Evolutionary conservation across 1,140 invertebrate genomes (phyloP).

Genomic region (Drosophila dunni): DNA sequence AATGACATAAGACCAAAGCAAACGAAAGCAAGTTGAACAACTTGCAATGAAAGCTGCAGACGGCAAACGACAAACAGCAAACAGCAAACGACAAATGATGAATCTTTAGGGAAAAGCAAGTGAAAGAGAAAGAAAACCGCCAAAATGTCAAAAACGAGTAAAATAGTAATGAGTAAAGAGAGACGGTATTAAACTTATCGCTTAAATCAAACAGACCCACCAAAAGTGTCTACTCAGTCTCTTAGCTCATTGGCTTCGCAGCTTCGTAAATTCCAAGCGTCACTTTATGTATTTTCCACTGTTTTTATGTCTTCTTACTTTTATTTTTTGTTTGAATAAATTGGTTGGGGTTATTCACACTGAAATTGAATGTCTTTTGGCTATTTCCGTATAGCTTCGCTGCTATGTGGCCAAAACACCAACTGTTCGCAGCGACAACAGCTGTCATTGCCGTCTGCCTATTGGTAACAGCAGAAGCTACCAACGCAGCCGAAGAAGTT

Average conservation of each 20-base stretch:
- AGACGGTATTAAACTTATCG: conserved; percentile 68
- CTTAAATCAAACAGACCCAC: conserved; percentile 64
- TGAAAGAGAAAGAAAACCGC: conserved; percentile 54
- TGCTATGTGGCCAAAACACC: conserved; percentile 71
- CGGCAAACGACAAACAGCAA: neutral
- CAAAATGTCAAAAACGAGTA: conserved; percentile 43
- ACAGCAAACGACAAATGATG: neutral
- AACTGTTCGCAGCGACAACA: conserved; percentile 57
- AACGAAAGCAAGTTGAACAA: conserved; percentile 62
- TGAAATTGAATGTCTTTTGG: conserved; percentile 34
- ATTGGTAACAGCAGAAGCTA: conserved; percentile 53
- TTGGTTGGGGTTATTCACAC: conserved; percentile 31
- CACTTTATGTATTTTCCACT: conserved; percentile 3
- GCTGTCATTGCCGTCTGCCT: conserved; percentile 67
- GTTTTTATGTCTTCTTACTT: neutral
- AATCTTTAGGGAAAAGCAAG: conserved; percentile 70
- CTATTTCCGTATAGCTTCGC: conserved; percentile 54
- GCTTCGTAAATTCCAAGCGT: conserved; percentile 31
- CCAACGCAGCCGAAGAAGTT: conserved; percentile 9
- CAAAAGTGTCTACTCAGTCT: conserved; percentile 44
- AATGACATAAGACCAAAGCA: conserved; percentile 67
- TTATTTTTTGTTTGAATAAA: neutral
- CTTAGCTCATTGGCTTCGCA: conserved; percentile 60
- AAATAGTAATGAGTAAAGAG: conserved; percentile 58
- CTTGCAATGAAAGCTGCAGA: conserved; percentile 41